Percentiles rank a stretch among this genome's conserved stretches.
These are phyloP conservation scores for Acromyrmex heyeri DNA, from an alignment of 1,140 invertebrate genomes.

Conservation along the genomic window DNA sequence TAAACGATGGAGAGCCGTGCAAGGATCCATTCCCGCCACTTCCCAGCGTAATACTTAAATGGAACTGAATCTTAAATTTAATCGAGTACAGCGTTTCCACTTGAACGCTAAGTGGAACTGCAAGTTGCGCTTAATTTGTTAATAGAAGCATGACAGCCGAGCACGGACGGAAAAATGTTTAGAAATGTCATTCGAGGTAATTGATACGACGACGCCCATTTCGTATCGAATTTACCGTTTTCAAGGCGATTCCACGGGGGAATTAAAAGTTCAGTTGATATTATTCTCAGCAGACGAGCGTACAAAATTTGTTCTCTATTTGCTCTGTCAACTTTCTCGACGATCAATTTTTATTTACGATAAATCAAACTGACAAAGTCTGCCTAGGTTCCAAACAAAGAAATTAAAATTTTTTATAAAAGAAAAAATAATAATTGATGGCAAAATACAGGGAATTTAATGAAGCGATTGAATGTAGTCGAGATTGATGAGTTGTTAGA, in stretches of 20 bases:
- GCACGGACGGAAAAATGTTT: conserved; percentile 58
- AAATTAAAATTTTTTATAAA: conserved; percentile 9
- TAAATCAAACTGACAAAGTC: neutral
- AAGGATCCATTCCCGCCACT: conserved; percentile 58
- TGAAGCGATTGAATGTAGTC: neutral
- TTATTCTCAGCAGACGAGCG: neutral
- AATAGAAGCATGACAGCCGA: conserved; percentile 51
- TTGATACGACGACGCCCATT: conserved; percentile 55
- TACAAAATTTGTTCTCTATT: neutral
- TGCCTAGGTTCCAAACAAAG: neutral
- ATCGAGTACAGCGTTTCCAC: conserved; percentile 58
- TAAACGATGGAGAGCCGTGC: conserved; percentile 46
- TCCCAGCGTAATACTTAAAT: conserved; percentile 60
- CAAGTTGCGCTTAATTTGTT: conserved; percentile 64
- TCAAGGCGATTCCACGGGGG: neutral
- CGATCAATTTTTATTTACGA: conserved; percentile 48
- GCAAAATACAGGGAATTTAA: neutral
- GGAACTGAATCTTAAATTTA: conserved; percentile 64
- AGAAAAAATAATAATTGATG: neutral
- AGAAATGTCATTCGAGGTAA: conserved; percentile 61
- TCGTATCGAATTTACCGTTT: conserved; percentile 48
- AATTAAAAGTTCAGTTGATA: conserved; percentile 52
- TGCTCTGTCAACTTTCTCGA: too few relatives aligned
- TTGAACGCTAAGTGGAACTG: conserved; percentile 59
- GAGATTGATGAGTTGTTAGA: neutral